A percentile compares a stretch with the other conserved stretches of the same genome.
phyloP scores from a whole-genome alignment of 30 jellyfish, hydroid and myxozoan species.

The Morbakka virulenta region DNA sequence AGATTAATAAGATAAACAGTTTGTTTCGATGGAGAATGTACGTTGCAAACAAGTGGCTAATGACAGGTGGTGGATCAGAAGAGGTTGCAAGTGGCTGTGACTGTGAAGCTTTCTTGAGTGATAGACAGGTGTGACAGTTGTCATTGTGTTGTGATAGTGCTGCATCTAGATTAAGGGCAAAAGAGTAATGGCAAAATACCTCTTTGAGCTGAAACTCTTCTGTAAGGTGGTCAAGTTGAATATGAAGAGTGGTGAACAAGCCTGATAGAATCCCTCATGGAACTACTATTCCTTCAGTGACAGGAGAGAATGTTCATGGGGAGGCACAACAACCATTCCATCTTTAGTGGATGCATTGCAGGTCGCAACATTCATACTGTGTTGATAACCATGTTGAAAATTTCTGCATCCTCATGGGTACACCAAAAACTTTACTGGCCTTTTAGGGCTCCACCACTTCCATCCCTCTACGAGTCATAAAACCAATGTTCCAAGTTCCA shows the following conservation, averaged over 20 bases:
- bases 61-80: slow-evolving; percentile 11
- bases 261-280: slow-evolving; percentile 35
- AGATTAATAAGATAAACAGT: slow-evolving; percentile 31
- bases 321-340: not conserved
- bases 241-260: no score
- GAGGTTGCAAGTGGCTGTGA: not conserved
- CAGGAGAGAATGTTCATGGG: not conserved
- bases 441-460: no score
- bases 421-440: no score
- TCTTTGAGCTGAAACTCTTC: slow-evolving; percentile 4
- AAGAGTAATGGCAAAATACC: slow-evolving; percentile 18
- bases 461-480: no score
- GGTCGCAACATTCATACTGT: no score
- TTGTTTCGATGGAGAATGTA: no score
- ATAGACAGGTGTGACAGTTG: slow-evolving; percentile 38
- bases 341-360: not conserved
- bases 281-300: slow-evolving; percentile 9
- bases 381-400: no score
- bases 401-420: no score
- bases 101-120: no score
- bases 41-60: slow-evolving; percentile 25
- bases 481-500: no score
- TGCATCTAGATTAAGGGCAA: slow-evolving; percentile 39
- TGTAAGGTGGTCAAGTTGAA: slow-evolving; percentile 37
- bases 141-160: not conserved